These are phyloP conservation scores for Crotalus tigris DNA, from an alignment of 2,113 vertebrate species.

Conservation along the genomic window DNA sequence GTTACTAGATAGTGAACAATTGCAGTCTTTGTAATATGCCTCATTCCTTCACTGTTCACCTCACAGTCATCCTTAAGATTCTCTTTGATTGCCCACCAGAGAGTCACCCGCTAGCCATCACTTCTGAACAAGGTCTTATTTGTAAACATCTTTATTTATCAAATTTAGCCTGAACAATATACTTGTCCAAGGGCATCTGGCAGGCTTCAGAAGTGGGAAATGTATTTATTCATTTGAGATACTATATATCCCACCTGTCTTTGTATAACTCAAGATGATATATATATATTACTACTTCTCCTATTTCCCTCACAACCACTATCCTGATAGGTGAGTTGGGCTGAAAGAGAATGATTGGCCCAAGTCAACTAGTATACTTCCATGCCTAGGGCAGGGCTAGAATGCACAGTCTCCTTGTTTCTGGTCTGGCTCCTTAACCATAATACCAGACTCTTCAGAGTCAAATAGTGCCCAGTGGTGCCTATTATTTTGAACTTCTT, in stretches of 20 bases:
- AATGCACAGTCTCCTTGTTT: neutral
- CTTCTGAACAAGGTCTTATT: neutral
- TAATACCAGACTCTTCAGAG: neutral
- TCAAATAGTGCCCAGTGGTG: neutral
- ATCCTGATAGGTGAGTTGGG: neutral
- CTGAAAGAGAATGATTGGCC: neutral
- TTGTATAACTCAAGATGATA: neutral
- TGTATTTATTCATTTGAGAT: neutral
- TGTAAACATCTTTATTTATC: neutral
- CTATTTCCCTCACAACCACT: neutral
- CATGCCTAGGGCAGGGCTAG: neutral
- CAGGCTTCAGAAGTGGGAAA: neutral
- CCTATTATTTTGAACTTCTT: neutral
- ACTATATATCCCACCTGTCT: neutral
- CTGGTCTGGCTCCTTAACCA: neutral
- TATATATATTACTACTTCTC: neutral
- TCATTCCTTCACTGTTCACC: neutral
- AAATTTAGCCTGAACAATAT: neutral
- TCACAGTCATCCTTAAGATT: neutral
- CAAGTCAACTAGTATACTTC: neutral
- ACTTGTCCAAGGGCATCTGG: neutral
- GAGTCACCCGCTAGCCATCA: neutral
- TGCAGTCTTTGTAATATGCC: neutral
- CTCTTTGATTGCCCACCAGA: neutral
- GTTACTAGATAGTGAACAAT: neutral